These are phyloP conservation scores for Danaus chrysippus DNA, from an alignment of 2,888 invertebrate genomes.

Conservation along the genomic window DNA sequence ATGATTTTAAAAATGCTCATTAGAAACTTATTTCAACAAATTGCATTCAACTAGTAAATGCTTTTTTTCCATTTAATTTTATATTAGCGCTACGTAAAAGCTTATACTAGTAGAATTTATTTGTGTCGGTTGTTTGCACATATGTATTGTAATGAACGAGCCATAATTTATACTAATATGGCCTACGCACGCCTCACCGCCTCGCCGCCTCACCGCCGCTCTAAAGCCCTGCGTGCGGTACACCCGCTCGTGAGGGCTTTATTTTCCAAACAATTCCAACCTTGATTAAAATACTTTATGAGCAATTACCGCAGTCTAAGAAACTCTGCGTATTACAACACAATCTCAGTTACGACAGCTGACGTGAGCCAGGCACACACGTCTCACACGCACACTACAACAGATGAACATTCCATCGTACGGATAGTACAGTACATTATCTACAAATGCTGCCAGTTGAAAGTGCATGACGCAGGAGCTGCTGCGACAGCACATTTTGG, in stretches of 20 bases:
- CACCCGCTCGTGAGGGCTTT: slow-evolving; percentile 15
- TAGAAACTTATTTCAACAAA: too few relatives aligned
- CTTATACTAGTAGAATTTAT: background rate
- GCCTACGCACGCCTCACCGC: background rate
- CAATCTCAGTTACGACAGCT: slow-evolving; percentile 8
- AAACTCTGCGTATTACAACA: slow-evolving; percentile 27
- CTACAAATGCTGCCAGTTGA: background rate
- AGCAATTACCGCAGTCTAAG: slow-evolving; percentile 28
- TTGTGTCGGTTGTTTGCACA: slow-evolving; percentile 1
- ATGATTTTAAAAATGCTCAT: too few relatives aligned
- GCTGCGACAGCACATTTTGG: background rate
- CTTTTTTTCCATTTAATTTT: too few relatives aligned
- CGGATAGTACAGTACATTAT: background rate
- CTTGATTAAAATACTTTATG: slow-evolving; percentile 39
- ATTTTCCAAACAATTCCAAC: slow-evolving; percentile 31
- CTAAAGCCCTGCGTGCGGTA: slow-evolving; percentile 2
- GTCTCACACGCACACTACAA: background rate
- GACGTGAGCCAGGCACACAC: background rate
- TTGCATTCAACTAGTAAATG: too few relatives aligned
- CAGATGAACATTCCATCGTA: background rate
- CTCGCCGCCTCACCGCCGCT: background rate
- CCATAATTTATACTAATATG: slow-evolving; percentile 5
- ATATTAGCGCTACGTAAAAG: background rate
- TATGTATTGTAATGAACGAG: background rate
- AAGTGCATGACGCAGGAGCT: background rate